phyloP scores from a whole-genome alignment of 2,888 invertebrate species.

The Theodoxus fluviatilis region DNA sequence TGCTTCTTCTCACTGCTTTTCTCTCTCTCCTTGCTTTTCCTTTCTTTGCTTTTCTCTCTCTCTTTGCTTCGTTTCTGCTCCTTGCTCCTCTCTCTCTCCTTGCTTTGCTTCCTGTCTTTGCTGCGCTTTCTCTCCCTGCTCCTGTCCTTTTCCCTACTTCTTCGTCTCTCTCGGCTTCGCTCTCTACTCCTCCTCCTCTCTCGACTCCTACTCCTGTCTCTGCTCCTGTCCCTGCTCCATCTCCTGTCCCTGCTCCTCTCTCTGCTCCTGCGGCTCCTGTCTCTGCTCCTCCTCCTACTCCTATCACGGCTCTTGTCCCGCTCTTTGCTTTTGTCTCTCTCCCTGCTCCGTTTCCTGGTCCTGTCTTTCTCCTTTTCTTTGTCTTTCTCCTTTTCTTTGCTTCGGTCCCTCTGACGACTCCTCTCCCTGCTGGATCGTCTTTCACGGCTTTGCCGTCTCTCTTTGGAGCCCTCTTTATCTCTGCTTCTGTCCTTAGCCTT shows the following conservation, averaged over 20 bases:
- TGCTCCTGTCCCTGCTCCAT: conserved; percentile 19
- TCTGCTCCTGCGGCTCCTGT: conserved; percentile 27
- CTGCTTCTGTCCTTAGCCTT: conserved; percentile 28
- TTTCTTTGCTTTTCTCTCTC: conserved; percentile 29
- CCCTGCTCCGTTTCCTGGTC: conserved; percentile 21
- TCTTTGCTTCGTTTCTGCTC: conserved; percentile 25
- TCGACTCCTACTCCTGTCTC: conserved; percentile 27
- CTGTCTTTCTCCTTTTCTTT: conserved; percentile 22
- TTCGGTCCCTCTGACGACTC: conserved; percentile 31
- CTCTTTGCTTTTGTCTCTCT: conserved; percentile 26
- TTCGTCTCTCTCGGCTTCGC: conserved; percentile 29
- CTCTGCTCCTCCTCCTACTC: conserved; percentile 26
- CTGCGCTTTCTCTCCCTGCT: conserved; percentile 29
- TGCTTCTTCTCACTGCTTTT: conserved; percentile 24
- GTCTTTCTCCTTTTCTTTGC: conserved; percentile 15
- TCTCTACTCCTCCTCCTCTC: conserved; percentile 28
- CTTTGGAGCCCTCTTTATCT: neutral
- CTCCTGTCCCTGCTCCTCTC: conserved; percentile 29
- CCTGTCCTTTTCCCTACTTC: conserved; percentile 26
- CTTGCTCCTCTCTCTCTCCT: conserved; percentile 18
- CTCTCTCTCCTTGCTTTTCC: conserved; percentile 23
- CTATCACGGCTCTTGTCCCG: conserved; percentile 24
- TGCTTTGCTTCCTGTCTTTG: conserved; percentile 10
- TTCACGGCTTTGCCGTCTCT: conserved; percentile 5
- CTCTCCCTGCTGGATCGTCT: conserved; percentile 24